phyloP scores from a whole-genome alignment of 2,797 vertebrate genomes.

The Cynopterus sphinx region DNA sequence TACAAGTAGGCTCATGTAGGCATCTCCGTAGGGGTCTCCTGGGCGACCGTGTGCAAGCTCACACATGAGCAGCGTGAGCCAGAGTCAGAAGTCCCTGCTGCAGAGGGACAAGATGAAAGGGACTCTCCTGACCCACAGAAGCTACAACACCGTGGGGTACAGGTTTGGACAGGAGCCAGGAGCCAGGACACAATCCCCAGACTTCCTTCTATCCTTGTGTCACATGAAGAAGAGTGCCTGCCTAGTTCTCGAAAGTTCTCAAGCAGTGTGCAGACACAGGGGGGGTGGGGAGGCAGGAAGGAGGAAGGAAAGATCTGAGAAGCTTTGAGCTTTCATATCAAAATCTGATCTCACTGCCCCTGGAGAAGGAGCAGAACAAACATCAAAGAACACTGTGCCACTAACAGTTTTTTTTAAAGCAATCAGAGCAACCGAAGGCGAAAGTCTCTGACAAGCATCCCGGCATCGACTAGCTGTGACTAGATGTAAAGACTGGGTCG shows the following conservation, averaged over 20 bases:
- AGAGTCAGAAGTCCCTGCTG: background rate
- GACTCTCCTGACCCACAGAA: background rate
- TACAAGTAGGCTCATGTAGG: background rate
- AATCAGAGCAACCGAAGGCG: slow-evolving; percentile 5
- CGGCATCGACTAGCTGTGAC: background rate
- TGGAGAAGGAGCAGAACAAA: slow-evolving; percentile 29
- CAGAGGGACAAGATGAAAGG: background rate
- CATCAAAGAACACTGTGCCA: slow-evolving; percentile 73
- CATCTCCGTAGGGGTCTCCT: background rate
- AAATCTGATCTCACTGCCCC: slow-evolving; percentile 78
- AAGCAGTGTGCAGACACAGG: background rate
- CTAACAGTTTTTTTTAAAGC: slow-evolving; percentile 25
- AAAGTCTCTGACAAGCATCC: background rate
- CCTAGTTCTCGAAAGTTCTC: background rate
- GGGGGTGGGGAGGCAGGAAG: background rate
- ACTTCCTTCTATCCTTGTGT: background rate
- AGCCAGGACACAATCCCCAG: background rate
- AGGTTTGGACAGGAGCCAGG: background rate
- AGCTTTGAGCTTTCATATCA: slow-evolving; percentile 67
- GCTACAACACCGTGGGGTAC: background rate
- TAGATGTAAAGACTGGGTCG: background rate
- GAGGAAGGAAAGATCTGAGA: slow-evolving; percentile 29
- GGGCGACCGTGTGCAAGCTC: background rate
- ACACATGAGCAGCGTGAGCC: background rate
- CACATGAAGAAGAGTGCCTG: background rate